Evolutionary conservation across 2,797 vertebrate genomes (phyloP).

Genomic region (Chrosomus eos): DNA sequence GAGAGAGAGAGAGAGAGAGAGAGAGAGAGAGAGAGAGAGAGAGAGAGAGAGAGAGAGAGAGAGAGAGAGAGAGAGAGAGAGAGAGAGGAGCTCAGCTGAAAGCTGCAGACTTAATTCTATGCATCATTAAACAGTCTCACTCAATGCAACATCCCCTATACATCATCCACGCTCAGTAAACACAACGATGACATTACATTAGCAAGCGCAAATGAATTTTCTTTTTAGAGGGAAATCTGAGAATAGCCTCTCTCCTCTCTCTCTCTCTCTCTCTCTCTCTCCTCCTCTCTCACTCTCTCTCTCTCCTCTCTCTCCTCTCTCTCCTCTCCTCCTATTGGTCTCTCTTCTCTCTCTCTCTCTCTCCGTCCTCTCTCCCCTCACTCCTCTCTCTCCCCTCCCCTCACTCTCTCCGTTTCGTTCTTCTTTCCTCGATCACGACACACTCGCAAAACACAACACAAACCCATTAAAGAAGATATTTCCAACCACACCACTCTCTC

Average conservation of each 20-base stretch:
- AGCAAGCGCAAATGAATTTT: slow-evolving; percentile 99
- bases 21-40: background rate
- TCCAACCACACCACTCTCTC: slow-evolving; percentile 66
- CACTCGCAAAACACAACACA: slow-evolving; percentile 68
- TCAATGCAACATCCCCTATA: slow-evolving; percentile 96
- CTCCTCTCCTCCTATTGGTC: slow-evolving; percentile 54
- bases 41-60: slow-evolving; percentile 53
- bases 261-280: too few species aligned
- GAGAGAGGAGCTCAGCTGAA: slow-evolving; percentile 91
- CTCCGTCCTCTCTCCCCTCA: too few species aligned
- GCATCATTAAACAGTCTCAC: slow-evolving; percentile 98
- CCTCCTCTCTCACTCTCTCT: too few species aligned
- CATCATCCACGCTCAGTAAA: slow-evolving; percentile 99
- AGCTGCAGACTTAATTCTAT: slow-evolving; percentile 98
- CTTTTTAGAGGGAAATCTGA: slow-evolving; percentile 99
- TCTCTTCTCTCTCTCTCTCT: too few species aligned
- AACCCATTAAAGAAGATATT: slow-evolving; percentile 78
- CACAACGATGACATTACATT: slow-evolving; percentile 99
- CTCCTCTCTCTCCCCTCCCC: too few species aligned
- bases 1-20: slow-evolving; percentile 54
- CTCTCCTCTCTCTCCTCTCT: slow-evolving; percentile 33
- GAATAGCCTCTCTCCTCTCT: slow-evolving; percentile 74
- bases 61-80: slow-evolving; percentile 45
- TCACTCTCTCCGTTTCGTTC: slow-evolving; percentile 62
- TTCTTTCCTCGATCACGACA: slow-evolving; percentile 53